A percentile compares a stretch with the other conserved stretches of the same genome.
Conservation (phyloP, 2,113 vertebrate species). For the Rynchops niger region DNA sequence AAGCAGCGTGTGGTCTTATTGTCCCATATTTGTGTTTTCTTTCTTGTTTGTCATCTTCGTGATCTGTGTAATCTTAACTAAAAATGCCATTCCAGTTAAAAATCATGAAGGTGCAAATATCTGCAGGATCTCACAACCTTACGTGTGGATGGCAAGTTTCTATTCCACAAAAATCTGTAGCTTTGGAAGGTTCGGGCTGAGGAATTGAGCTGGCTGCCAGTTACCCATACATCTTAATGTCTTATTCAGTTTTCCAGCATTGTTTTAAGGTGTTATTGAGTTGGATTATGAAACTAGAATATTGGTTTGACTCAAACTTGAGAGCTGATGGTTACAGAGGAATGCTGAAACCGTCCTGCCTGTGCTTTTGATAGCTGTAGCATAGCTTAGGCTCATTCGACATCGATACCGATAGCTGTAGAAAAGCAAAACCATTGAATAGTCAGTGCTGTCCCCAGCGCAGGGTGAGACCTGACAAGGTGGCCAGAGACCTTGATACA, state of each 20-base stretch:
- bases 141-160: not conserved
- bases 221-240: not conserved
- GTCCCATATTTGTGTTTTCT: not conserved
- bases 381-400: not conserved
- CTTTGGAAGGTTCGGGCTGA: not conserved
- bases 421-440: not conserved
- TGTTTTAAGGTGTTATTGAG: no score
- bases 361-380: not conserved
- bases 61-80: not conserved
- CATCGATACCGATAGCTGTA: no score
- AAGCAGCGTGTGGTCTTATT: not conserved
- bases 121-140: not conserved
- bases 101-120: not conserved
- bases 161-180: not conserved
- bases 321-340: not conserved
- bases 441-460: not conserved
- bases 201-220: not conserved
- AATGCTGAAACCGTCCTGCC: no score
- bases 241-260: no score
- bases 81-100: not conserved
- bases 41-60: not conserved
- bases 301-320: not conserved
- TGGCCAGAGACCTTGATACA: not conserved
- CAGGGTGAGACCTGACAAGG: not conserved
- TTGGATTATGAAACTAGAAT: not conserved